phyloP scores from a whole-genome alignment of 2,888 invertebrate species.

The Pristionchus fissidentatus region DNA sequence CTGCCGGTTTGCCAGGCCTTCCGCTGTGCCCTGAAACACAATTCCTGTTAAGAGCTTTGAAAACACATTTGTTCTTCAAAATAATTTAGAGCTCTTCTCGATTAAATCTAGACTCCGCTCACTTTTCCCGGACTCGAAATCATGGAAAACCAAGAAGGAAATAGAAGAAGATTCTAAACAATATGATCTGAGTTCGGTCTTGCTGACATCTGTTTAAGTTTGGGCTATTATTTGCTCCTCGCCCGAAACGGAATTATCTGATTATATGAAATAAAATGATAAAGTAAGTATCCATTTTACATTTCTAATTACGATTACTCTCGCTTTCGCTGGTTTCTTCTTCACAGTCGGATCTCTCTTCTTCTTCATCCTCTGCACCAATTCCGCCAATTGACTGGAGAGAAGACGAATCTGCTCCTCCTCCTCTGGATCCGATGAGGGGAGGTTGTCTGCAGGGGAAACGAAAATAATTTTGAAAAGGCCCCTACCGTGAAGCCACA shows the following conservation, averaged over 20 bases:
- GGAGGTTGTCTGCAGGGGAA: background rate
- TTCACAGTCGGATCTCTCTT: conserved; percentile 48
- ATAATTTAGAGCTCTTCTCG: background rate
- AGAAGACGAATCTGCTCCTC: background rate
- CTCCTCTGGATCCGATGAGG: background rate
- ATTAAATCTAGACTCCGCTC: background rate
- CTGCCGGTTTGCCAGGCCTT: conserved; percentile 66
- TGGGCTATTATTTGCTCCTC: too few species aligned
- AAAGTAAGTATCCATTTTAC: too few species aligned
- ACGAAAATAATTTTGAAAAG: background rate
- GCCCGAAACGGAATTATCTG: background rate
- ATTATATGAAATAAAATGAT: background rate
- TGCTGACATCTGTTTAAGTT: too few species aligned
- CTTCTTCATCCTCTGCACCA: conserved; percentile 19
- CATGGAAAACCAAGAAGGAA: too few species aligned
- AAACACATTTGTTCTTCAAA: too few species aligned
- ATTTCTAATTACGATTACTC: conserved; percentile 53
- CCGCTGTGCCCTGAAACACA: conserved; percentile 71
- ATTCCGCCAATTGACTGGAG: conserved; percentile 15
- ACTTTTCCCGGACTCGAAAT: too few species aligned
- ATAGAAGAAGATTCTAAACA: too few species aligned
- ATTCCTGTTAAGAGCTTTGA: background rate
- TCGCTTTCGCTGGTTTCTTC: conserved; percentile 40
- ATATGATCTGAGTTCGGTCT: too few species aligned
- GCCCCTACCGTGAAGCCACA: too few species aligned